These are phyloP conservation scores for Epinephelus malabaricus DNA, from an alignment of 2,797 vertebrate species.

Conservation along the genomic window DNA sequence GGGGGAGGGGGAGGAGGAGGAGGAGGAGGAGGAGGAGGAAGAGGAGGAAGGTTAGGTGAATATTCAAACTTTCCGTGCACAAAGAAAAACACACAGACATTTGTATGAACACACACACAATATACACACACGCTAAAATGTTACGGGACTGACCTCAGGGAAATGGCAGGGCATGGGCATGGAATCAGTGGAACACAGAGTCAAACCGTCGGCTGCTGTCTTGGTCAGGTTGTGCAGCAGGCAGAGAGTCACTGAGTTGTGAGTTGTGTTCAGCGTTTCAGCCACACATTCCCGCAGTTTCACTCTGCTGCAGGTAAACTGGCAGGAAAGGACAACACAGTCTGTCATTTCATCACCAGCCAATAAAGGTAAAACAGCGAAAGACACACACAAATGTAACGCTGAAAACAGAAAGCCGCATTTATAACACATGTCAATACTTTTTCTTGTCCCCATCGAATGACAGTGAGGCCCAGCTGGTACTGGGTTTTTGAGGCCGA, in stretches of 20 bases:
- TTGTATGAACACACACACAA: slow-evolving; percentile 5
- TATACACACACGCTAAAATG: slow-evolving; percentile 43
- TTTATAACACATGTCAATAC: no score
- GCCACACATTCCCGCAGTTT: slow-evolving; percentile 86
- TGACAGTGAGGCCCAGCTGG: no score
- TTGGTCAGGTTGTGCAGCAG: slow-evolving; percentile 90
- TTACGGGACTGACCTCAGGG: slow-evolving; percentile 89
- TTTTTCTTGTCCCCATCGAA: no score
- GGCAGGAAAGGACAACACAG: slow-evolving; percentile 27
- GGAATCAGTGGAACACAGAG: slow-evolving; percentile 83
- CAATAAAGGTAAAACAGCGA: not conserved
- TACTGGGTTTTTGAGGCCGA: no score
- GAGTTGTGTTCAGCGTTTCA: slow-evolving; percentile 82
- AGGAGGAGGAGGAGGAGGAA: not conserved
- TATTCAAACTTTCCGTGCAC: slow-evolving; percentile 36
- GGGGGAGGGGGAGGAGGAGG: slow-evolving; percentile 15
- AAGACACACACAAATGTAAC: no score
- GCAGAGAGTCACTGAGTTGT: slow-evolving; percentile 86
- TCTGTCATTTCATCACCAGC: slow-evolving; percentile 2
- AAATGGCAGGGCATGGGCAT: slow-evolving; percentile 89
- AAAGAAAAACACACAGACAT: slow-evolving; percentile 14
- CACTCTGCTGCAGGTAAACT: slow-evolving; percentile 93
- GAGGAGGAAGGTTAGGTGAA: slow-evolving; percentile 23
- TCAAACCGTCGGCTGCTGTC: slow-evolving; percentile 82
- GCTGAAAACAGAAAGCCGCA: no score